Base-by-base conservation (phyloP, 2,888 invertebrate genomes). In the Epinotia demarniana region DNA sequence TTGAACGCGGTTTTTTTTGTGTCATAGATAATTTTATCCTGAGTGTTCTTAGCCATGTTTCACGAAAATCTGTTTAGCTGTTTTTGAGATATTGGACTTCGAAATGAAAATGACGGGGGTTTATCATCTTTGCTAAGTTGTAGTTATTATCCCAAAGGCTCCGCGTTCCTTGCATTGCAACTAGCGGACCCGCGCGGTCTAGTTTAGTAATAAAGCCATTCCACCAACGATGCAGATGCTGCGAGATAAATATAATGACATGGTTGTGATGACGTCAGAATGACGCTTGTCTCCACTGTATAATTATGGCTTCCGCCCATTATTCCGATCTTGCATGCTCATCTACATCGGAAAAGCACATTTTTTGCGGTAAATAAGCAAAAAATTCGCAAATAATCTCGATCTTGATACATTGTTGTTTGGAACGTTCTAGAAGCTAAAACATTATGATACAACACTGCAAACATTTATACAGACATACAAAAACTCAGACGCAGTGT, bases 251-350 rank as follows among this genome's bases (percentile, higher is more conserved):
- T 43, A 23, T 58, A 16, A 68, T 58, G 70, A 70, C 64, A n/a
- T 8, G 64, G 49, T 33, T 61, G 53, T 27, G 19, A 27, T 71
- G 70, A 66, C 75, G 75, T 71, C 70, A 71, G 13, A n/a, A 23
- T 72, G 75, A 55, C 71, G 46, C 46, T 55, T 66, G 49, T 75
- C 67, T 19, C 19, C 12, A 69, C 46, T 46, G 69, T 69, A 60
- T 75, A 75, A 75, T 75, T 75, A 67, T 46, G 55, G 53, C 62
- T 75, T 75, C 75, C 75, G 75, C 57, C 71, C 66, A 69, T 69
- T 62, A 66, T 27, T 43, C 67, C 46, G 67, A 72, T 72, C 67
- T 75, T 67, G 66, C 75, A 72, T 75, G 67, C 75, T 67, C 72
- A 67, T 27, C 71, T 66, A 27, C 61, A 53, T 53, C 75, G 75